Conservation (phyloP, 2,113 vertebrate species). For the Petaurus breviceps region DNA sequence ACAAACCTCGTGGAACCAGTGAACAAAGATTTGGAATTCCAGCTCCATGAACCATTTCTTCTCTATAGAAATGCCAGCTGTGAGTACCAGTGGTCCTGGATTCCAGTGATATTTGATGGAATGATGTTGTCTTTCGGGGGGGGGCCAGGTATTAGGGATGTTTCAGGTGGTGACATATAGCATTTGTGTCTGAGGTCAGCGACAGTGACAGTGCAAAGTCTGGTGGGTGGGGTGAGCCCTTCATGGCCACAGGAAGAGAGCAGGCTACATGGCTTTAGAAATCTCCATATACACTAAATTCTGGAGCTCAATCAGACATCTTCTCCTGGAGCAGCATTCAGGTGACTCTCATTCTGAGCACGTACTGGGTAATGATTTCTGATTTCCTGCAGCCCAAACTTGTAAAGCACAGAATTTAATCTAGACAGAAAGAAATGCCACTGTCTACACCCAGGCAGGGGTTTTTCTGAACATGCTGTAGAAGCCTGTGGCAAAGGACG, state of each 20-base stretch:
- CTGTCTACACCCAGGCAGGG: background rate
- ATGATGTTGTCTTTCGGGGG: background rate
- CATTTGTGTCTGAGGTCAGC: background rate
- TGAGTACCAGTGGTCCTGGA: conserved; percentile 81
- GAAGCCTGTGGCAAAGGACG: background rate
- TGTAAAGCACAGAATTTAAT: background rate
- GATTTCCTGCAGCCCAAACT: background rate
- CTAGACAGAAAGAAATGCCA: background rate
- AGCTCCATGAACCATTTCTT: conserved; percentile 97
- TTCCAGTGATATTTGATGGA: background rate
- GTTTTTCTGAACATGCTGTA: too few relatives aligned
- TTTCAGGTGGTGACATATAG: background rate
- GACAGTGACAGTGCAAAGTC: background rate
- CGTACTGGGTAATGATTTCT: background rate
- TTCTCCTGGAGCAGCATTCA: background rate
- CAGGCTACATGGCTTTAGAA: background rate
- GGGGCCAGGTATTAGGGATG: background rate
- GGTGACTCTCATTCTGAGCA: background rate
- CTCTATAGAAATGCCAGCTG: conserved; percentile 95
- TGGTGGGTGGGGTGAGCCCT: background rate
- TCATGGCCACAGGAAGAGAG: background rate
- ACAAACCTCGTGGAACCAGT: conserved; percentile 97
- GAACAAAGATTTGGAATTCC: conserved; percentile 98
- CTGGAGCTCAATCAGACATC: background rate
- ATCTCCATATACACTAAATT: background rate